These are phyloP conservation scores for Drosophila stalkeri DNA, from an alignment of 2,888 invertebrate genomes.

Conservation along the genomic window DNA sequence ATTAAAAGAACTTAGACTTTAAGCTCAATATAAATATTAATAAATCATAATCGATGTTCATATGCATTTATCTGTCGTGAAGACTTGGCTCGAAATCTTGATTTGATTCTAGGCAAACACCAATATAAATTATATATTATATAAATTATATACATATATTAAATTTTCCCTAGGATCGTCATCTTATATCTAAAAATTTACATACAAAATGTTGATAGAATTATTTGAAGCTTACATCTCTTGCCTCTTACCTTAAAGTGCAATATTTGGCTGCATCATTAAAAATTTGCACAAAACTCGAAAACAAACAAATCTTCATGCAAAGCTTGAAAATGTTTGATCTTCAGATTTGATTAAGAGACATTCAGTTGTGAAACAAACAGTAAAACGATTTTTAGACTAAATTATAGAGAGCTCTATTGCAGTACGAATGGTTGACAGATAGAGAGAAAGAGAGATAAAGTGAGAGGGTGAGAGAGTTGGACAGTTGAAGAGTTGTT, in stretches of 20 bases:
- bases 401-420: constrained; percentile 30
- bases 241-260: not conserved
- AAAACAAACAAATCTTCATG: not conserved
- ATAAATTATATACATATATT: no score
- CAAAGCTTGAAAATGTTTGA: constrained; percentile 17
- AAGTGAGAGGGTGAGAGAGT: constrained; percentile 8
- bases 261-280: not conserved
- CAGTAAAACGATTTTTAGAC: constrained; percentile 15
- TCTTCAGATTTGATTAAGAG: constrained; percentile 26
- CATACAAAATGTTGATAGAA: no score
- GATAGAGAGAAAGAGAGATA: not conserved
- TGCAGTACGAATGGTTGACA: constrained; percentile 16
- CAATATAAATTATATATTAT: no score
- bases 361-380: constrained; percentile 13
- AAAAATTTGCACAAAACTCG: not conserved
- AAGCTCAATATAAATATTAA: no score
- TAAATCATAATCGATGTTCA: no score
- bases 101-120: no score
- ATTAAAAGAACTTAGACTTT: no score
- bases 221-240: no score
- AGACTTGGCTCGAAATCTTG: no score
- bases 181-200: no score
- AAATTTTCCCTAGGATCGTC: no score
- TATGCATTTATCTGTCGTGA: no score
- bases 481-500: constrained; percentile 48